Percentiles rank a stretch among this genome's conserved stretches.
Conservation (phyloP, 35 echinoderm and acorn worm genomes). For the Lytechinus pictus region DNA sequence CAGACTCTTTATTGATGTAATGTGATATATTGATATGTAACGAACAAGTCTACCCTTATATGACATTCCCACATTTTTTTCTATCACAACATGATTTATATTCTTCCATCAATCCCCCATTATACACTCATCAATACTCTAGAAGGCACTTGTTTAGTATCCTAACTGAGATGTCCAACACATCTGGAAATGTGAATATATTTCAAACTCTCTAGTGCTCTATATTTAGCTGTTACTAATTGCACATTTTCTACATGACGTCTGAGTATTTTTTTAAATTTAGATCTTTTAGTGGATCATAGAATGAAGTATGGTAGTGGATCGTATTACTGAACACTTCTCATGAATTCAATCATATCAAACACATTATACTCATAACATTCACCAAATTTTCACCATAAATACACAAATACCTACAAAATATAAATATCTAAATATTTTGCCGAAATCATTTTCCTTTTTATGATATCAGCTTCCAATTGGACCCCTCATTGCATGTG, state of each 20-base stretch:
- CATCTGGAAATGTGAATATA: neutral
- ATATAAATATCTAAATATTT: no score
- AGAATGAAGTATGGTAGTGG: neutral
- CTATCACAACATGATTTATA: neutral
- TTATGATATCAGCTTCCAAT: no score
- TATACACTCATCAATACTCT: neutral
- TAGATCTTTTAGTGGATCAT: neutral
- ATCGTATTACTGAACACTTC: no score
- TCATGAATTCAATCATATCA: no score
- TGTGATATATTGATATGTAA: neutral
- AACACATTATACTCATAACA: no score
- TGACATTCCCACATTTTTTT: neutral
- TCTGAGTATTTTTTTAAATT: neutral
- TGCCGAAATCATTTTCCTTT: no score
- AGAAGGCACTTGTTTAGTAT: neutral
- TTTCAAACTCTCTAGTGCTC: neutral
- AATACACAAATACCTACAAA: no score
- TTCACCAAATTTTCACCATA: no score
- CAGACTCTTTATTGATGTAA: neutral
- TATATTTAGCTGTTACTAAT: neutral
- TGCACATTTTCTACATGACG: neutral
- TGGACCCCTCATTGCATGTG: no score
- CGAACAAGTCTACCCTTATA: neutral
- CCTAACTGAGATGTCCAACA: neutral
- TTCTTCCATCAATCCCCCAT: neutral